Evolutionary conservation across 2,888 invertebrate species (phyloP), one percentile per base, ranked within the genome.

Genomic region (Napeogenes inachia): DNA sequence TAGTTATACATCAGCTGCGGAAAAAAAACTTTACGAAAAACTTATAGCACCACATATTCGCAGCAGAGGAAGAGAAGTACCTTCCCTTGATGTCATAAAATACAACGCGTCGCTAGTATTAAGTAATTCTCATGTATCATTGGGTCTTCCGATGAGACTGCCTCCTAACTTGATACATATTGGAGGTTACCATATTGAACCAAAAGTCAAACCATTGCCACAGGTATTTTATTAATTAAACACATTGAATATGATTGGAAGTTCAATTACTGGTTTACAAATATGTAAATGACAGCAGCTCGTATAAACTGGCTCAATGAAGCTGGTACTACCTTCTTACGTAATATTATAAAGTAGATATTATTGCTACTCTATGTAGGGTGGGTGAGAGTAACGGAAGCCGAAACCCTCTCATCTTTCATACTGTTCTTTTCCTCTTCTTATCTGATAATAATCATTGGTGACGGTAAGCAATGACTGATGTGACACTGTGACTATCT

Each of bases 101-200:
- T 73, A 68, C 53, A 77, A 77, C 47, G 70, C 68, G 0, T 75
- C 77, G 0, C 56, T 78, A 12, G 53, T 73, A 53, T 59, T 77
- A 12, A 70, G 68, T 5, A 77, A 77, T 50, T 70, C 75, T 38
- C 69, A 73, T 13, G 66, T 62, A 1, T 68, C 70, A 0, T 38
- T 79, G 30, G 80, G 82, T 2, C 62, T 57, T 5, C 64, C 83
- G 2, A 64, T 67, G 3, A 71, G 72, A 8, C 54, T 84, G 13
- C 87, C 86, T 2, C 80, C 77, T 54, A 80, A 67, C 45, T 81
- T 79, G 50, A 81, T 78, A 57, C 59, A 71, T 4, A 66, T 85
- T 21, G 83, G 77, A 45, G 86, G 86, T 6, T 85, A 78, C 56
- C 85, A 86, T 59, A 79, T 85, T 21, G 72, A 81, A 2, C 70